Percentiles rank a stretch among this genome's conserved stretches.
phyloP scores from a whole-genome alignment of 2,797 vertebrate species.

The Gymnodraco acuticeps region DNA sequence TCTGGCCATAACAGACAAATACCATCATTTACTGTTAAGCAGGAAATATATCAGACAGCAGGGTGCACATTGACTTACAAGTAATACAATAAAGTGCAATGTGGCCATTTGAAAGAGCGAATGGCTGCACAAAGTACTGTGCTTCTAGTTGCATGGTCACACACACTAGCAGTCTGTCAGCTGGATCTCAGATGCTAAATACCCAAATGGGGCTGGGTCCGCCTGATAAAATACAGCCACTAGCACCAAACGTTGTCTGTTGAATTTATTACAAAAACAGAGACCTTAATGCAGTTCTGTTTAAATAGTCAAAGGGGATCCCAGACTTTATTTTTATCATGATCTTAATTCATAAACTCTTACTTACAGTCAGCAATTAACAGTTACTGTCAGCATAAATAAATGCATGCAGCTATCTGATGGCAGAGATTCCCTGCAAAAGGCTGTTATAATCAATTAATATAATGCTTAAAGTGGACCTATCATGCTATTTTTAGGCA shows the following conservation, averaged over 20 bases:
- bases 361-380: slow-evolving; percentile 13
- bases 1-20: slow-evolving; percentile 20
- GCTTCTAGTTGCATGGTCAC: slow-evolving; percentile 35
- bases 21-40: slow-evolving; percentile 29
- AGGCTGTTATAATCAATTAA: neutral
- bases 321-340: slow-evolving; percentile 15
- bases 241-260: slow-evolving; percentile 41
- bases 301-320: slow-evolving; percentile 23
- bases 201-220: slow-evolving; percentile 40
- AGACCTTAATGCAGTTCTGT: slow-evolving; percentile 25
- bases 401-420: slow-evolving; percentile 10
- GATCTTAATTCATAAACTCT: slow-evolving; percentile 27
- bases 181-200: slow-evolving; percentile 53
- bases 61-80: slow-evolving; percentile 6
- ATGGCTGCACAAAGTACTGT: slow-evolving; percentile 21
- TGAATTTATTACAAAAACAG: slow-evolving; percentile 46
- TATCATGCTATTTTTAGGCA: no score
- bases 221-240: slow-evolving; percentile 49
- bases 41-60: slow-evolving; percentile 33
- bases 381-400: slow-evolving; percentile 8
- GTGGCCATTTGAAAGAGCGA: slow-evolving; percentile 39
- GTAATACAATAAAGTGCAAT: slow-evolving; percentile 37
- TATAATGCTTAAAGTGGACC: neutral
- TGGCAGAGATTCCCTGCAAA: slow-evolving; percentile 8
- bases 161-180: slow-evolving; percentile 54